Conservation (phyloP, 1,140 invertebrate species). For the Popillia japonica region DNA sequence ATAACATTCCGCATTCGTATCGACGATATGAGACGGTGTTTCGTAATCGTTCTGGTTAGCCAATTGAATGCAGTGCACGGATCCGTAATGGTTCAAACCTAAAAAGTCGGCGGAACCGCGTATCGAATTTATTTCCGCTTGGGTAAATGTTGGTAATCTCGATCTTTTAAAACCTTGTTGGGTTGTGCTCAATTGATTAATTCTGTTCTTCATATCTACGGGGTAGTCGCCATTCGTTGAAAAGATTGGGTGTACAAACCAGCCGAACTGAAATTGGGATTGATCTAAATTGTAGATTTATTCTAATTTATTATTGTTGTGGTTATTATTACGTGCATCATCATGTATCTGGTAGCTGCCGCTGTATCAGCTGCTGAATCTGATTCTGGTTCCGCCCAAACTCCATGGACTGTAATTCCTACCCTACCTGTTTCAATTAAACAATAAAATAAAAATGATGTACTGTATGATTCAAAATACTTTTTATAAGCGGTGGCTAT, state of each 20-base stretch:
- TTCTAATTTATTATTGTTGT: too few relatives aligned
- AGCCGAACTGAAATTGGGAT: slow-evolving; percentile 65
- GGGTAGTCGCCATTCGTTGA: slow-evolving; percentile 69
- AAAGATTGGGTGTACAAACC: slow-evolving; percentile 71
- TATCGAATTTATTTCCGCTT: slow-evolving; percentile 57
- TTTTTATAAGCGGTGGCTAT: too few relatives aligned
- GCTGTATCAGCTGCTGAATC: slow-evolving; percentile 57
- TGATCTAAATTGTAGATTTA: not conserved
- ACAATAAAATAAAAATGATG: too few relatives aligned
- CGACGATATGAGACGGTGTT: not conserved
- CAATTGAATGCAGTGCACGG: slow-evolving; percentile 38
- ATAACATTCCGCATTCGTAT: not conserved
- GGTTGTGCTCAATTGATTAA: slow-evolving; percentile 65
- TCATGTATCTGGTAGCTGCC: slow-evolving; percentile 60
- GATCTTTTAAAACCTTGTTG: slow-evolving; percentile 64
- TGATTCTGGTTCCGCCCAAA: slow-evolving; percentile 61
- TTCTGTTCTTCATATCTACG: slow-evolving; percentile 62
- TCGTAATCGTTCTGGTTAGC: not conserved
- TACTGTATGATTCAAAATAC: too few relatives aligned
- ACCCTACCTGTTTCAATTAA: slow-evolving; percentile 60
- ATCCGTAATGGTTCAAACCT: slow-evolving; percentile 64
- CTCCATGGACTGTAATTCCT: slow-evolving; percentile 61
- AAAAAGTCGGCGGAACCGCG: slow-evolving; percentile 65
- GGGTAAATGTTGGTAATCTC: slow-evolving; percentile 68
- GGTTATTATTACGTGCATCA: slow-evolving; percentile 62